A percentile compares a stretch with the other conserved stretches of the same genome.
Conservation (phyloP, 2,797 vertebrate genomes). For the Pempheris klunzingeri region DNA sequence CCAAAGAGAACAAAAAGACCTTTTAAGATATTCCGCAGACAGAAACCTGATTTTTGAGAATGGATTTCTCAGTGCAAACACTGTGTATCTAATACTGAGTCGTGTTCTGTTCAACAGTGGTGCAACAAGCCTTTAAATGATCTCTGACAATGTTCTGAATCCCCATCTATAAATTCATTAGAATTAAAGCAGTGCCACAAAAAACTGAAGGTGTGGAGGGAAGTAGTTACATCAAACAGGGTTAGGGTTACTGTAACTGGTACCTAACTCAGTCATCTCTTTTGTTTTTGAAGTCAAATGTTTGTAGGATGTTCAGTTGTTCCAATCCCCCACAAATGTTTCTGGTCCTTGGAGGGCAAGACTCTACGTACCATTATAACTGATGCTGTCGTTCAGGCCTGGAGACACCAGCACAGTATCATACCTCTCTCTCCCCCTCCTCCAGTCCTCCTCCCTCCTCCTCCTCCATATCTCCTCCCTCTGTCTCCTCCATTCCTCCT, state of each 20-base stretch:
- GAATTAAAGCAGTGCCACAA: neutral
- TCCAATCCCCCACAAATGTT: neutral
- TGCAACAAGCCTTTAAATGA: neutral
- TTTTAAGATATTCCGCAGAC: neutral
- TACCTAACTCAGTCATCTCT: too few species aligned
- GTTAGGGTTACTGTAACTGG: too few species aligned
- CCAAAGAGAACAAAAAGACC: neutral
- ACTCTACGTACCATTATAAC: slow-evolving; percentile 57
- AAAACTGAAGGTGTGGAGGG: neutral
- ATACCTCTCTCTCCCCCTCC: slow-evolving; percentile 68
- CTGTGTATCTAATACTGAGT: neutral
- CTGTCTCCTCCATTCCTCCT: slow-evolving; percentile 83
- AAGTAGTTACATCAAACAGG: neutral
- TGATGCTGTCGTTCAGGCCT: slow-evolving; percentile 68
- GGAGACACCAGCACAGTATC: slow-evolving; percentile 81
- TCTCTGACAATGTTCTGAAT: neutral
- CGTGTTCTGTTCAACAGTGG: neutral
- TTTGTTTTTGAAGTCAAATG: neutral
- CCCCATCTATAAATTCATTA: neutral
- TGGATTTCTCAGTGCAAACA: neutral
- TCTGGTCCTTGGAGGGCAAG: neutral
- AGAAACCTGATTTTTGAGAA: neutral
- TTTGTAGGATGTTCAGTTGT: neutral
- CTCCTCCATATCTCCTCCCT: slow-evolving; percentile 75
- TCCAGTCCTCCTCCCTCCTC: slow-evolving; percentile 74